Conservation (phyloP, 2,797 vertebrate species). For the Enteromius argenteus region DNA sequence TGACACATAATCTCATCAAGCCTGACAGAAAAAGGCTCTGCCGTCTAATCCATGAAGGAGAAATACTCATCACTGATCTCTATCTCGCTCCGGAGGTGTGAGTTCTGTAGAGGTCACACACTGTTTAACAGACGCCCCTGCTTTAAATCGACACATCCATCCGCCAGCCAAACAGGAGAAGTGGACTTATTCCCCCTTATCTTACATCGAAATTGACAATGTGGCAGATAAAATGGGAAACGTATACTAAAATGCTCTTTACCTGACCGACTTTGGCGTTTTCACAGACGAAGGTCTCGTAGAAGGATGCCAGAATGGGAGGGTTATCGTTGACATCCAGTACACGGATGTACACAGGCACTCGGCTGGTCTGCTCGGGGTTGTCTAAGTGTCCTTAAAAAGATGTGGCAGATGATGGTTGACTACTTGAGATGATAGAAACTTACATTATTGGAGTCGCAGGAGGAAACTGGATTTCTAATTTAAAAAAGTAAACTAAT, state of each 20-base stretch:
- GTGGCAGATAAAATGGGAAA: constrained; percentile 31
- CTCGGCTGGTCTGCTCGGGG: constrained; percentile 87
- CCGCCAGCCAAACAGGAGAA: constrained; percentile 3
- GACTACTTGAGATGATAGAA: constrained; percentile 9
- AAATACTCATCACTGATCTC: constrained; percentile 59
- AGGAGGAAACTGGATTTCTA: constrained; percentile 35
- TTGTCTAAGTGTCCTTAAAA: constrained; percentile 78
- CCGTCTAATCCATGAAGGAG: constrained; percentile 62
- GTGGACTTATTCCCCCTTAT: constrained; percentile 43
- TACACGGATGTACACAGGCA: constrained; percentile 88
- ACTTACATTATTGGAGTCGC: constrained; percentile 14
- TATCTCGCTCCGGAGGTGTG: constrained; percentile 56
- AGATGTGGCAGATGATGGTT: constrained; percentile 20
- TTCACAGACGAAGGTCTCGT: constrained; percentile 94
- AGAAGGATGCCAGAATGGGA: constrained; percentile 87
- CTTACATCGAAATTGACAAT: constrained; percentile 53
- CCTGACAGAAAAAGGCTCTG: constrained; percentile 63
- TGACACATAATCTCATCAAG: constrained; percentile 69
- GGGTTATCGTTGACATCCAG: constrained; percentile 96
- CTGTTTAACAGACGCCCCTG: constrained; percentile 56
- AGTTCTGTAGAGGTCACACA: constrained; percentile 50
- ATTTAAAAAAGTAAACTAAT: constrained; percentile 48
- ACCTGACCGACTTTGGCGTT: constrained; percentile 92
- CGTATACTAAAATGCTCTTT: constrained; percentile 50
- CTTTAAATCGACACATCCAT: constrained; percentile 50